These are phyloP conservation scores for Falcunculus frontatus DNA, from an alignment of 2,113 vertebrate genomes.

Conservation along the genomic window DNA sequence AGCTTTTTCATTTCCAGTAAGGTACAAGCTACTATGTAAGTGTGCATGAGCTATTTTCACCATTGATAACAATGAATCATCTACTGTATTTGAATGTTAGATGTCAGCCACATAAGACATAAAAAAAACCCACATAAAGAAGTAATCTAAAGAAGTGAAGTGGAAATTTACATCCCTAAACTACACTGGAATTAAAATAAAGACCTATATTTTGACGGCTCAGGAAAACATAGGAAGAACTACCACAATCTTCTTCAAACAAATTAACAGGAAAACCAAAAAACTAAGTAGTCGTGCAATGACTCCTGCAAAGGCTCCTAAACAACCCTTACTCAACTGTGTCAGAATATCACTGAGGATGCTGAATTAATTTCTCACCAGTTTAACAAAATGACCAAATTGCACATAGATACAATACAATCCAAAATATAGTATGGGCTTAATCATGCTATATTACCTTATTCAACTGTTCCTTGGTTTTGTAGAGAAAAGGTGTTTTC, in stretches of 20 bases:
- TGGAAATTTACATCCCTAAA: neutral
- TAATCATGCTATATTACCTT: slow-evolving; percentile 74
- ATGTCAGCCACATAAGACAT: neutral
- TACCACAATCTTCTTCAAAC: neutral
- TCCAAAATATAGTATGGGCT: neutral
- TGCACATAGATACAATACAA: neutral
- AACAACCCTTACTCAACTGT: neutral
- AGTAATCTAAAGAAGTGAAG: neutral
- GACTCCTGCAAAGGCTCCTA: neutral
- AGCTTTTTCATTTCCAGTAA: neutral
- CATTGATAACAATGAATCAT: neutral
- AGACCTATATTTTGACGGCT: neutral
- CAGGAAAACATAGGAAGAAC: neutral
- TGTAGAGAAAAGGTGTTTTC: slow-evolving; percentile 67
- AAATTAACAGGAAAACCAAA: neutral
- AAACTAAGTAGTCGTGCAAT: neutral
- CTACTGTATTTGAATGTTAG: neutral
- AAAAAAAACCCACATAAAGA: neutral
- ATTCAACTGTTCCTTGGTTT: slow-evolving; percentile 84
- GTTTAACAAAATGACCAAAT: neutral
- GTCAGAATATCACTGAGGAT: neutral
- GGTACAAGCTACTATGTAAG: neutral
- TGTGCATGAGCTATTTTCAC: neutral
- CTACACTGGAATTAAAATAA: neutral
- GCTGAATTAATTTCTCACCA: neutral